Base-by-base conservation (phyloP, 2,797 vertebrate genomes). In the Calcarius lapponicus region DNA sequence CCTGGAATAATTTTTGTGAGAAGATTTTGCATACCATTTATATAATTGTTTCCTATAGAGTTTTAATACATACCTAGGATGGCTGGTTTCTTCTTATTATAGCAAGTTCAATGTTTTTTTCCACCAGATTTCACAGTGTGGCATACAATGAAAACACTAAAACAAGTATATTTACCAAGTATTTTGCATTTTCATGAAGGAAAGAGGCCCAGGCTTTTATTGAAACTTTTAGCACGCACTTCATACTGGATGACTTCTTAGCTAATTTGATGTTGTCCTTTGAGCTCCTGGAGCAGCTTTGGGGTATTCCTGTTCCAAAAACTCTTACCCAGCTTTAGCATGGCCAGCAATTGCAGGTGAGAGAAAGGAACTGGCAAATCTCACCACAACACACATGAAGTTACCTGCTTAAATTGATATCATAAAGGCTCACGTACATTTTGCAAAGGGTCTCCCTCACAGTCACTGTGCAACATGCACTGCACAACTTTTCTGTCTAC, bases 271-370 rank as follows among this genome's bases (percentile, higher is more conserved):
- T 98, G 13, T 98, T 93, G 70, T 98, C 98, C 24, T 97, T 97
- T 98, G 98, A 50, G 98, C 97, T 88, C 98, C 98, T 79, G 98
- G 98, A 90, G 98, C 97, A 95, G 98, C 98, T 51, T 98, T 98
- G n/a, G 98, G 97, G 93, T 98, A 99, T 97, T 99, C 98, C 96
- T 99, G 98, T 97, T 99, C 98, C 96, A 99, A 97, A 98, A 99
- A 98, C 96, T 98, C 98, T 89, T 98, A 97, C 50, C 98, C 98
- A 4, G 98, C 98, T 98, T 99, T 98, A 80, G 98, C 98, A 86
- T 97, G 98, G 28, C 98, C 98, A 64, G 98, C 98, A 62, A 98
- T 98, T 98, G 71, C 25, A n/a, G 66, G 94, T 74, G 19, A 58
- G 56, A 82, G 75, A 86, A 85, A 64, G 17, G 36, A 73, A 91